Evolutionary conservation across 2,113 vertebrate genomes (phyloP).

Genomic region (Zootoca vivipara): DNA sequence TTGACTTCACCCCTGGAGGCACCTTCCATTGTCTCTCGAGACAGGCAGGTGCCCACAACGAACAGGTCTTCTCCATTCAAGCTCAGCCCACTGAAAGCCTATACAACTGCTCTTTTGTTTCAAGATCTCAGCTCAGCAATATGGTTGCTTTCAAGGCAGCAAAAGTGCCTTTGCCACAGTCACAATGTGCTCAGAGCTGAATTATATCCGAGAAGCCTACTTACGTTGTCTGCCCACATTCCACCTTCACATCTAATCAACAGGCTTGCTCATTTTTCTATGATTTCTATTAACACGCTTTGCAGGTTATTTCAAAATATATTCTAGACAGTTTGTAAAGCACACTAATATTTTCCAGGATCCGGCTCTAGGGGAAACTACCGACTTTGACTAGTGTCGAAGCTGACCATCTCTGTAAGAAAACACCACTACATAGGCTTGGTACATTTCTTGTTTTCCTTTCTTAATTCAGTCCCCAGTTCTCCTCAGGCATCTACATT

Average conservation of each 20-base stretch:
- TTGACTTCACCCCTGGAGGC: too few species aligned
- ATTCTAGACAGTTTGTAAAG: constrained; percentile 1
- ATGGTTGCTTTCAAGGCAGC: neutral
- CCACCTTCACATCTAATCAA: neutral
- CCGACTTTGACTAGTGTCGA: constrained; percentile 37
- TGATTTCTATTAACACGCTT: too few species aligned
- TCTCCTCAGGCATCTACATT: neutral
- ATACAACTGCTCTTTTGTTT: neutral
- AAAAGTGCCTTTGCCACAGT: neutral
- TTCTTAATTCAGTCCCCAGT: constrained; percentile 19
- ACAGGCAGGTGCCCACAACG: too few species aligned
- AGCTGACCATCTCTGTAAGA: constrained; percentile 6
- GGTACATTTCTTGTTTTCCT: constrained; percentile 10
- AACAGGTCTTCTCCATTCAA: too few species aligned
- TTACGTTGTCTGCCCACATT: neutral
- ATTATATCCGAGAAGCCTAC: neutral
- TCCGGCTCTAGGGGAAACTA: constrained; percentile 5
- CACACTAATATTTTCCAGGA: constrained; percentile 9
- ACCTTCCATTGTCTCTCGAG: too few species aligned
- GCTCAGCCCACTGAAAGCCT: too few species aligned
- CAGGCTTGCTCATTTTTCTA: too few species aligned
- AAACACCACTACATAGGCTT: neutral
- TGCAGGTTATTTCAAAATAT: neutral
- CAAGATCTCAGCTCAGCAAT: neutral
- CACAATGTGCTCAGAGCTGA: neutral